A percentile compares a stretch with the other conserved stretches of the same genome.
These are phyloP conservation scores for Egretta garzetta DNA, from an alignment of 2,113 vertebrate species.

Conservation along the genomic window DNA sequence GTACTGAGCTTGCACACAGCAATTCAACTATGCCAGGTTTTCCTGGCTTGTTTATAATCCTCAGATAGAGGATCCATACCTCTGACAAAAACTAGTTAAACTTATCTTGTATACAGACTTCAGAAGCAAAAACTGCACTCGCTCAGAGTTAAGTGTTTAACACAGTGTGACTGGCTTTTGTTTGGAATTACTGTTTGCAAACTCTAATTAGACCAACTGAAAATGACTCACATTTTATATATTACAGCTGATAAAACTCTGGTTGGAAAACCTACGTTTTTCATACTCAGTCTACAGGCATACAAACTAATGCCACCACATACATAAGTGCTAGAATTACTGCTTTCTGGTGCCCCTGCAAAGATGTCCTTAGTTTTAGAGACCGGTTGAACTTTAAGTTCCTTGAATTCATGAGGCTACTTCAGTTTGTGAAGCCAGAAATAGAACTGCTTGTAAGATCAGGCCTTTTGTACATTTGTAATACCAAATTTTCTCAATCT, in stretches of 20 bases:
- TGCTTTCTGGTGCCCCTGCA: not conserved
- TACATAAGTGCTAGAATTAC: not conserved
- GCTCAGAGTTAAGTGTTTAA: not conserved
- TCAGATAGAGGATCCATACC: not conserved
- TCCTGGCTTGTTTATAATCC: not conserved
- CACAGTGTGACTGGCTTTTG: not conserved
- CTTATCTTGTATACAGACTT: not conserved
- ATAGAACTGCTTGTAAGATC: not conserved
- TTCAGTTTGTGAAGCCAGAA: not conserved
- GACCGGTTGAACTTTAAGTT: not conserved
- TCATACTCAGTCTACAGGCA: not conserved
- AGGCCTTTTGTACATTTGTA: not conserved
- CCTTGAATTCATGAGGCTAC: not conserved
- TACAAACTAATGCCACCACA: not conserved
- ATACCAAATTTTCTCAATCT: not conserved
- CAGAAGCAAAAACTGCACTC: slow-evolving; percentile 4
- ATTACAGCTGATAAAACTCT: not conserved
- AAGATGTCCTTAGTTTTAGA: not conserved
- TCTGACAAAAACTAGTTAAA: slow-evolving; percentile 29
- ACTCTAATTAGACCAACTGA: not conserved
- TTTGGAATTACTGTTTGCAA: not conserved
- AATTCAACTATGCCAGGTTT: not conserved
- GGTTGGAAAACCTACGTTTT: not conserved
- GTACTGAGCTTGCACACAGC: not conserved
- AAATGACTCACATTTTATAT: not conserved